Evolutionary conservation across 2,888 invertebrate genomes (phyloP).

Genomic region (Apamea sordens): DNA sequence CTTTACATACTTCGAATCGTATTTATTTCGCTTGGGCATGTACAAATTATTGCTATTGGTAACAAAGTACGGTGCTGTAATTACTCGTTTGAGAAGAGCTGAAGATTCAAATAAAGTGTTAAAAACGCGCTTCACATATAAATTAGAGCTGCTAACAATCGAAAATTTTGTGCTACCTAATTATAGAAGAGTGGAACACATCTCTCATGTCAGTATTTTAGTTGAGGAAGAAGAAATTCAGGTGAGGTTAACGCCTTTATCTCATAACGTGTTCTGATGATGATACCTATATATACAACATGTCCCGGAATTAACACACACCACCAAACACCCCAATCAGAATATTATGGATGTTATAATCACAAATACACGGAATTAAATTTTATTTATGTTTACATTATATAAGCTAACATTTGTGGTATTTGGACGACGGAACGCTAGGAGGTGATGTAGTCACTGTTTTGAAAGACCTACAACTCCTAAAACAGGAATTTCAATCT

Average conservation of each 20-base stretch:
- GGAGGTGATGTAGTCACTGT: no score
- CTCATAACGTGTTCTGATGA: background rate
- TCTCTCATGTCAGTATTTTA: slow-evolving; percentile 75
- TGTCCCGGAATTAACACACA: no score
- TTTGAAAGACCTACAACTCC: no score
- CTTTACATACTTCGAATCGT: slow-evolving; percentile 76
- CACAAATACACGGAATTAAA: no score
- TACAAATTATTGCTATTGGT: slow-evolving; percentile 78
- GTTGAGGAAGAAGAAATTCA: slow-evolving; percentile 73
- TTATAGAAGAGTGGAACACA: slow-evolving; percentile 56
- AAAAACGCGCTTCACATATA: slow-evolving; percentile 71
- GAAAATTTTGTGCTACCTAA: slow-evolving; percentile 55
- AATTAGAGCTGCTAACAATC: slow-evolving; percentile 74
- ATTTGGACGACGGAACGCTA: no score
- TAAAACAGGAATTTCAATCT: no score
- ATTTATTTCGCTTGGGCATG: slow-evolving; percentile 75
- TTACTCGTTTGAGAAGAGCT: slow-evolving; percentile 42
- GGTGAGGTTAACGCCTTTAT: slow-evolving; percentile 63
- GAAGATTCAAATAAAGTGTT: slow-evolving; percentile 41
- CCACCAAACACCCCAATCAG: no score
- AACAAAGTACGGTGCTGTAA: slow-evolving; percentile 72
- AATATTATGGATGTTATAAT: no score
- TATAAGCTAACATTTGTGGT: no score
- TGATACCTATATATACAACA: background rate
- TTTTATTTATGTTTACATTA: no score